Evolutionary conservation across 2,797 vertebrate species (phyloP).

Genomic region (Anguilla obscura): DNA sequence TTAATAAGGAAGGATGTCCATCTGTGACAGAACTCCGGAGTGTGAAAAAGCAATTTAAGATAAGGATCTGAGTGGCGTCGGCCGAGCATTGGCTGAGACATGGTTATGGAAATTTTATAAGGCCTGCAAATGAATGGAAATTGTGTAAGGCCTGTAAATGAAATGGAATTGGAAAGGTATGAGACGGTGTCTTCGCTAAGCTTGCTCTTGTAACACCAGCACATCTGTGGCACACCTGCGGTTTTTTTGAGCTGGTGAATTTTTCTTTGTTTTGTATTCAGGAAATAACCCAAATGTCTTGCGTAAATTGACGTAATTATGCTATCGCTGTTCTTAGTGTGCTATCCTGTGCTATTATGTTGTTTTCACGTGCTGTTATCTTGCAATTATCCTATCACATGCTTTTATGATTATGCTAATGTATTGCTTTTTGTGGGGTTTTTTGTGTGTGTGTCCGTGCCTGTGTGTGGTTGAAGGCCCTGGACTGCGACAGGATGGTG

Average conservation of each 20-base stretch:
- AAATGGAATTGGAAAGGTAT: not conserved
- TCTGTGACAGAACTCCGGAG: not conserved
- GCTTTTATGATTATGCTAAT: not conserved
- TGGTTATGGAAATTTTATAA: not conserved
- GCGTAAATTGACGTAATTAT: not conserved
- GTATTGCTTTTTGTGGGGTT: not conserved
- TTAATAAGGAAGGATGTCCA: not conserved
- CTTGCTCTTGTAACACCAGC: not conserved
- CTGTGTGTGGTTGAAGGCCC: slow-evolving; percentile 57
- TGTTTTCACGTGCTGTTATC: not conserved
- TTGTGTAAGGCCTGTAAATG: not conserved
- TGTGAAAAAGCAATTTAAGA: not conserved
- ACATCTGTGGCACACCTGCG: not conserved
- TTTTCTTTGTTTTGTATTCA: not conserved
- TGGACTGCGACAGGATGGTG: slow-evolving; percentile 76
- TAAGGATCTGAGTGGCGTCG: not conserved
- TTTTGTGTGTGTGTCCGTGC: not conserved
- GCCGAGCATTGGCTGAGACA: not conserved
- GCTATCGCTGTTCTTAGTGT: not conserved
- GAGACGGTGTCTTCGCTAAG: not conserved
- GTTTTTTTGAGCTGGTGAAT: not conserved
- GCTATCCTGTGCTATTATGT: not conserved
- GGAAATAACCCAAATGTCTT: not conserved
- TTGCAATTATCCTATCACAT: not conserved
- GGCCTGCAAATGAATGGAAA: too few species aligned